These are phyloP conservation scores for Myotis lucifugus DNA, from an alignment of 2,113 vertebrate species.

Conservation along the genomic window DNA sequence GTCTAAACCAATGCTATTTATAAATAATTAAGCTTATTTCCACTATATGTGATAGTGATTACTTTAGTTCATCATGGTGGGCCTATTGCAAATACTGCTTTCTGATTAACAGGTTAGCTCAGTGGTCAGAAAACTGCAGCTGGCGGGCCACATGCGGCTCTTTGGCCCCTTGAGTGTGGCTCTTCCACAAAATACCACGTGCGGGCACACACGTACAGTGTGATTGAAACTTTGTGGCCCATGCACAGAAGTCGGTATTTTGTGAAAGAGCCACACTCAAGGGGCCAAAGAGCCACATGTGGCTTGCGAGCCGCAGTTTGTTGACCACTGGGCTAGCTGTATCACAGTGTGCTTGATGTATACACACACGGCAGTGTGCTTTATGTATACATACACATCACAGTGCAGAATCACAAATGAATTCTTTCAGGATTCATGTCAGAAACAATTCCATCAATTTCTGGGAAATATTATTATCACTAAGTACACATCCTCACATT, in stretches of 20 bases:
- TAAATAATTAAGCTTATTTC: conserved; percentile 41
- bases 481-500: background rate
- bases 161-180: too few relatives aligned
- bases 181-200: too few relatives aligned
- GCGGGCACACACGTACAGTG: too few relatives aligned
- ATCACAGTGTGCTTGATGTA: background rate
- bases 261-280: too few relatives aligned
- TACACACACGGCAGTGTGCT: background rate
- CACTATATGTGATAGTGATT: conserved; percentile 19
- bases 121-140: too few relatives aligned
- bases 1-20: conserved; percentile 21
- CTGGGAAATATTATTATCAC: background rate
- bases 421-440: background rate
- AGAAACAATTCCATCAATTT: conserved; percentile 54
- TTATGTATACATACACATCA: rapidly evolving
- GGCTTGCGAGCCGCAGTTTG: too few relatives aligned
- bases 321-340: background rate
- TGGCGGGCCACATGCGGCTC: too few relatives aligned
- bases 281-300: too few relatives aligned
- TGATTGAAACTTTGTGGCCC: too few relatives aligned
- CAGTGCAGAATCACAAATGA: background rate
- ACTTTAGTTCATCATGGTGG: background rate
- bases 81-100: background rate
- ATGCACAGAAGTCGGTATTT: too few relatives aligned
- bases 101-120: background rate